phyloP scores from a whole-genome alignment of 2,888 invertebrate genomes.

The Drosophila anomalata region DNA sequence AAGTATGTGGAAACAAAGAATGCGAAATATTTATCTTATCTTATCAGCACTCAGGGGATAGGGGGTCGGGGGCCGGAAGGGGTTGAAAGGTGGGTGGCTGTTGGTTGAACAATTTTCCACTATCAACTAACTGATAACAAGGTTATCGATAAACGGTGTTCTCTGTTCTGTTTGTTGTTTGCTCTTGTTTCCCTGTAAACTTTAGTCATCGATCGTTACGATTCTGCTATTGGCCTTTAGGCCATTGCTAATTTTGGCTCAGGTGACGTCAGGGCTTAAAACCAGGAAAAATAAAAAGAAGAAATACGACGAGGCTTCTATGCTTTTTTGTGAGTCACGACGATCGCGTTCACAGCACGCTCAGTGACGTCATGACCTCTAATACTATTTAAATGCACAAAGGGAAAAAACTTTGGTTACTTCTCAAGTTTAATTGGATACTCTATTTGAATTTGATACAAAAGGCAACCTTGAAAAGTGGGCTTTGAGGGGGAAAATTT shows the following conservation, averaged over 20 bases:
- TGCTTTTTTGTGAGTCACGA: conserved; percentile 17
- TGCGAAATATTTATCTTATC: conserved; percentile 60
- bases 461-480: neutral
- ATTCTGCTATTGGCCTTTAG: conserved; percentile 36
- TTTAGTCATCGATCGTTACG: conserved; percentile 19
- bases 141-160: conserved; percentile 9
- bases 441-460: neutral
- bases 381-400: conserved; percentile 14
- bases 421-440: neutral
- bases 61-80: conserved; percentile 1
- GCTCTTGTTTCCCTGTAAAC: conserved; percentile 30
- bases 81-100: conserved; percentile 6
- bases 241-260: conserved; percentile 29
- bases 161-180: conserved; percentile 42
- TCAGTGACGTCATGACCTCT: conserved; percentile 12
- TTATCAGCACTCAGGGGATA: conserved; percentile 37
- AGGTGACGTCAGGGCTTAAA: conserved; percentile 53
- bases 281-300: conserved; percentile 23
- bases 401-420: neutral
- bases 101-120: conserved; percentile 54
- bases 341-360: conserved; percentile 22
- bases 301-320: conserved; percentile 4
- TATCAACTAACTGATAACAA: conserved; percentile 58
- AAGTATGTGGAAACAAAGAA: conserved; percentile 12
- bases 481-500: too few relatives aligned